Evolutionary conservation across 2,888 invertebrate species (phyloP).

Genomic region (Dasypolia templi): DNA sequence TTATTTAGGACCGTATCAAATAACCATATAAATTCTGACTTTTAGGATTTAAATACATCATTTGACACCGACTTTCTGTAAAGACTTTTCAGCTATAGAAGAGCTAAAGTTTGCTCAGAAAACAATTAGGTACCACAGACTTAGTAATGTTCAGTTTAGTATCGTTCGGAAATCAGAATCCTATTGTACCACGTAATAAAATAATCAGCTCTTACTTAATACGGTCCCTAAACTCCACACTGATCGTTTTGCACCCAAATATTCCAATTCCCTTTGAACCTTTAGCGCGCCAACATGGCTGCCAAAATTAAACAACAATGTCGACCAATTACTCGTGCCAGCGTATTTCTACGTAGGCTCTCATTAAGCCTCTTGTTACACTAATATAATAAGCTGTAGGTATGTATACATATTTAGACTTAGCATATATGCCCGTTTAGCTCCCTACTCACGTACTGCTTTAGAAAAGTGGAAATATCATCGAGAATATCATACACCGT

Average conservation of each 20-base stretch:
- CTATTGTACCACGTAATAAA: constrained; percentile 24
- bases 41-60: not conserved
- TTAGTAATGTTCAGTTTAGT: not conserved
- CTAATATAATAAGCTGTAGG: constrained; percentile 48
- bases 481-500: constrained; percentile 41
- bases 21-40: not conserved
- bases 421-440: constrained; percentile 39
- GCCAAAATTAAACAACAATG: constrained; percentile 56
- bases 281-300: constrained; percentile 26
- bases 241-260: constrained; percentile 46
- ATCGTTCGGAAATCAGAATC: constrained; percentile 10
- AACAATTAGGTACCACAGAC: not conserved
- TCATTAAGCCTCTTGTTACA: constrained; percentile 62
- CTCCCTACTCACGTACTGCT: constrained; percentile 54
- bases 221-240: constrained; percentile 15
- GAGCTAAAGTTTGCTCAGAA: not conserved
- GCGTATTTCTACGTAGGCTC: constrained; percentile 34
- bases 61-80: not conserved
- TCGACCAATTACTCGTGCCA: constrained; percentile 47
- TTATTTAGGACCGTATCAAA: constrained; percentile 41
- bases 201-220: constrained; percentile 29
- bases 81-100: not conserved
- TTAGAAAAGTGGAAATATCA: constrained; percentile 58
- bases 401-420: constrained; percentile 38
- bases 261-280: constrained; percentile 51